A percentile compares a stretch with the other conserved stretches of the same genome.
phyloP scores from a whole-genome alignment of 64 coral and sea anemone species.

The Montipora foliosa region DNA sequence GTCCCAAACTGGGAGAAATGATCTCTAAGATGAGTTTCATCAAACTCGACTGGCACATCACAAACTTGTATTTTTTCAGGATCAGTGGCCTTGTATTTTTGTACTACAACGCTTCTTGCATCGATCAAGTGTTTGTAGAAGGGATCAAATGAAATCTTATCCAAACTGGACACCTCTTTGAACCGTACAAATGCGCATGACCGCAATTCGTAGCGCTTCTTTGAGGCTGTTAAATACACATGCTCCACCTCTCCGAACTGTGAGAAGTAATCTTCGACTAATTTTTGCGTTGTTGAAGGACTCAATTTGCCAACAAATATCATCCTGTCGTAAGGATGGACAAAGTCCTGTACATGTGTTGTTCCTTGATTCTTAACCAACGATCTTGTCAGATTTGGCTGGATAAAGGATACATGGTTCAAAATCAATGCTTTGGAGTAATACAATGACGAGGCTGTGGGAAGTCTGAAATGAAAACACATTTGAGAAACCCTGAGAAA shows the following conservation, averaged over 20 bases:
- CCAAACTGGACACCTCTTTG: background rate
- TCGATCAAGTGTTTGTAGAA: conserved; percentile 38
- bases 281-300: conserved; percentile 26
- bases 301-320: conserved; percentile 58
- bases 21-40: background rate
- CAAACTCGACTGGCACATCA: conserved; percentile 3
- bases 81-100: background rate
- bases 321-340: conserved; percentile 54
- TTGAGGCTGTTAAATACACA: conserved; percentile 2
- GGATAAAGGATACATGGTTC: background rate
- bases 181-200: conserved; percentile 64
- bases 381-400: background rate
- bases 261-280: conserved; percentile 47
- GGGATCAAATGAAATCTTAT: background rate
- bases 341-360: background rate
- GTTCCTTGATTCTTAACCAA: background rate
- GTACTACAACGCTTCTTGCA: conserved; percentile 26
- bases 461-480: background rate
- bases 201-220: background rate
- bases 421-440: background rate
- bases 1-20: conserved; percentile 75
- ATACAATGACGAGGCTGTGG: background rate
- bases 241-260: conserved; percentile 50
- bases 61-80: conserved; percentile 37
- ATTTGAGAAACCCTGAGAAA: background rate